phyloP scores from a whole-genome alignment of 2,797 vertebrate species.

The Diplodus sargus region DNA sequence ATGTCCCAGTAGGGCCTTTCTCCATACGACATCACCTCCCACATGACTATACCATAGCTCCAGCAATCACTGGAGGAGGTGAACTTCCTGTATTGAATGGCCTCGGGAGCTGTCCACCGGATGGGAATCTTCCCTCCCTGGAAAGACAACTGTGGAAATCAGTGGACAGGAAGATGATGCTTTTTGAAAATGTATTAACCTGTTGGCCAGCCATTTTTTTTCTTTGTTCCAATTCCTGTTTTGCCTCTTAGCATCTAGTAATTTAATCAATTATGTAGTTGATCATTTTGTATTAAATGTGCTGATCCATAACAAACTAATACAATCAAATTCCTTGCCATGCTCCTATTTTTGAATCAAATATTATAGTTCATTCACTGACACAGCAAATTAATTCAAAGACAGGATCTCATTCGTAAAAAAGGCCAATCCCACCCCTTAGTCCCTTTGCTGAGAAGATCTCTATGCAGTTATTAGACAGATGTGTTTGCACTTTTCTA shows the following conservation, averaged over 20 bases:
- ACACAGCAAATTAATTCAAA: background rate
- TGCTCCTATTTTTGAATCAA: too few relatives aligned
- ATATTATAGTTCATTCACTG: background rate
- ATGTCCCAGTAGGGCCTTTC: slow-evolving; percentile 89
- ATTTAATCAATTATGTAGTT: background rate
- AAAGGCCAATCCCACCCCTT: background rate
- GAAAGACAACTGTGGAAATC: background rate
- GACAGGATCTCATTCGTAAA: background rate
- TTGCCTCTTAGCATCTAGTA: background rate
- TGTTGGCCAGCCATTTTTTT: background rate
- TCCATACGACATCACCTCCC: slow-evolving; percentile 89
- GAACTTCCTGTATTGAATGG: slow-evolving; percentile 88
- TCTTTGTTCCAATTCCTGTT: background rate
- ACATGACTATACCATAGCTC: slow-evolving; percentile 89
- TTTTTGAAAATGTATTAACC: background rate
- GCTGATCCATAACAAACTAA: too few relatives aligned
- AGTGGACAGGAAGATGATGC: background rate
- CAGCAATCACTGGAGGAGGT: slow-evolving; percentile 87
- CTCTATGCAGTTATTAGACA: background rate
- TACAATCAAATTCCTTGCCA: background rate
- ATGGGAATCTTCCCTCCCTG: slow-evolving; percentile 89
- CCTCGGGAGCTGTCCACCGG: slow-evolving; percentile 87
- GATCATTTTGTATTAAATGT: too few relatives aligned
- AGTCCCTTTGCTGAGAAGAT: background rate
- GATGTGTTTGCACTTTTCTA: background rate